Conservation (phyloP, 2,797 vertebrate species). For the Liparis tanakae region DNA sequence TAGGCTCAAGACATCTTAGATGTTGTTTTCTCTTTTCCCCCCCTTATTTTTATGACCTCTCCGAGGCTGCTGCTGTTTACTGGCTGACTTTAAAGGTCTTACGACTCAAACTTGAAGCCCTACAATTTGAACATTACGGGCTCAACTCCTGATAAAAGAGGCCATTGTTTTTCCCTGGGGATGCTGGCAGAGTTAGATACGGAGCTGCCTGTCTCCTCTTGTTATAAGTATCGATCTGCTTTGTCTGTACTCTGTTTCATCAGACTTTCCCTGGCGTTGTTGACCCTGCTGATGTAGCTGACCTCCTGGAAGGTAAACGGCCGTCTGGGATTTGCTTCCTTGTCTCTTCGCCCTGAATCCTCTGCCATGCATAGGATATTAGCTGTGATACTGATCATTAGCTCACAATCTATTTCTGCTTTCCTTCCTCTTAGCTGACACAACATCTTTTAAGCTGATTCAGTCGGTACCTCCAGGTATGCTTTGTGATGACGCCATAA, state of each 20-base stretch:
- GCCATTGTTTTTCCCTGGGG: constrained; percentile 18
- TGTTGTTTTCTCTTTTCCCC: no score
- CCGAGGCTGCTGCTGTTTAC: neutral
- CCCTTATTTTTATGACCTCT: neutral
- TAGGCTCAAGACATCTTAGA: neutral
- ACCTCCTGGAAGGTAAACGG: constrained; percentile 90
- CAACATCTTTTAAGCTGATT: constrained; percentile 93
- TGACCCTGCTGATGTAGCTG: constrained; percentile 92
- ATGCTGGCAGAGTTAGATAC: constrained; percentile 33
- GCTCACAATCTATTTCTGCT: constrained; percentile 66
- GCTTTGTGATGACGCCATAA: constrained; percentile 65
- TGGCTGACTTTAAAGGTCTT: neutral
- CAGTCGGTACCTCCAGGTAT: constrained; percentile 94
- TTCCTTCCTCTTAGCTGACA: constrained; percentile 88
- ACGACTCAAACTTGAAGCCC: constrained; percentile 15
- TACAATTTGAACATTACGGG: constrained; percentile 29
- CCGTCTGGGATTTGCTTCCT: constrained; percentile 67
- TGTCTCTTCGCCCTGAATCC: constrained; percentile 63
- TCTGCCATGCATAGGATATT: constrained; percentile 65
- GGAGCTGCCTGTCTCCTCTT: constrained; percentile 43
- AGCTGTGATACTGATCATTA: constrained; percentile 67
- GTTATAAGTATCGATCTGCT: constrained; percentile 69
- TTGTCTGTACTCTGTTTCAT: constrained; percentile 61
- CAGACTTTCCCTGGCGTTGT: constrained; percentile 87
- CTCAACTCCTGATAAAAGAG: constrained; percentile 27